A percentile compares a stretch with the other conserved stretches of the same genome.
These are phyloP conservation scores for Syrista parreyssii DNA, from an alignment of 2,888 invertebrate species.

Conservation along the genomic window DNA sequence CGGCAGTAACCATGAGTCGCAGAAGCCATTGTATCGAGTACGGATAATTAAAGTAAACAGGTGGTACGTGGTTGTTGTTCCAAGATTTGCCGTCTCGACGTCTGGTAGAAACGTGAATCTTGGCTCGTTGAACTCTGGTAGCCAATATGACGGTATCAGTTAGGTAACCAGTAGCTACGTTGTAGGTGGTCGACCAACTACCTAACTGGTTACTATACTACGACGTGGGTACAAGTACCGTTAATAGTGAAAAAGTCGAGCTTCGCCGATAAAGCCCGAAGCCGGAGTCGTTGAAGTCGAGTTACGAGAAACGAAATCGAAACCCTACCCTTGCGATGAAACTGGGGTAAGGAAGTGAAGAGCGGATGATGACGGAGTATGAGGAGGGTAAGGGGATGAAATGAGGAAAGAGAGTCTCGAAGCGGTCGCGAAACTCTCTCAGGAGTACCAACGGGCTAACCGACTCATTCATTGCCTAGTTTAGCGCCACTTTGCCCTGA, in stretches of 20 bases:
- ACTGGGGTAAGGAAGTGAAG: not conserved
- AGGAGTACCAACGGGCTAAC: constrained; percentile 44
- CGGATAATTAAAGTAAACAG: not conserved
- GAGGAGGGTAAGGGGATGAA: not conserved
- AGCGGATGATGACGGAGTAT: not conserved
- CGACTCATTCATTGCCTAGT: constrained; percentile 63
- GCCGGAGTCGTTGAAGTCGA: not conserved
- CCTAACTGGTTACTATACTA: not conserved
- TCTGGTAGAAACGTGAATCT: not conserved
- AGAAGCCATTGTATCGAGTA: not conserved
- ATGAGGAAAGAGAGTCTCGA: constrained; percentile 26
- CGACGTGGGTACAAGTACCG: not conserved
- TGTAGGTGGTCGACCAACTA: not conserved
- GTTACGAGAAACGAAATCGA: not conserved
- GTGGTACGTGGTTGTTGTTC: not conserved
- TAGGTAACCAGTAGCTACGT: not conserved
- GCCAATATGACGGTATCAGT: not conserved
- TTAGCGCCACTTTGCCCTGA: constrained; percentile 63
- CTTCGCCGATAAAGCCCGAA: not conserved
- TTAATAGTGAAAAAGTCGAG: not conserved
- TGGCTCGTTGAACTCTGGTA: not conserved
- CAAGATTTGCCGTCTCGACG: not conserved
- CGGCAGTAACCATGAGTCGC: not conserved
- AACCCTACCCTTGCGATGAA: not conserved
- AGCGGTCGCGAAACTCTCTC: constrained; percentile 19